Conservation (phyloP, 1,140 invertebrate genomes). For the Onthophagus taurus region DNA sequence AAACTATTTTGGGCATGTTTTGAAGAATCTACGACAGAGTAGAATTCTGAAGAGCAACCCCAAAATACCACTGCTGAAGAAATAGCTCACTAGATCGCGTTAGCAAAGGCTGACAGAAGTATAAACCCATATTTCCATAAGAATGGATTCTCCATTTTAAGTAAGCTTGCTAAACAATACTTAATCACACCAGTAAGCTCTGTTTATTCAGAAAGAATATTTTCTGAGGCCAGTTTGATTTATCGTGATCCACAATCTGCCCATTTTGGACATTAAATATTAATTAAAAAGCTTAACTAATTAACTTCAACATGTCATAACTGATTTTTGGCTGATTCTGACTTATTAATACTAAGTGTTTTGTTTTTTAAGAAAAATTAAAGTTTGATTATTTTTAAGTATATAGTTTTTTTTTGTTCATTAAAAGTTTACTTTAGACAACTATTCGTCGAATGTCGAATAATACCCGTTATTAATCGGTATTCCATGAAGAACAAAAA, state of each 20-base stretch:
- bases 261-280: slow-evolving; percentile 2
- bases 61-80: slow-evolving; percentile 1
- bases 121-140: slow-evolving; percentile 1
- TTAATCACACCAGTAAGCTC: not conserved
- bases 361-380: not conserved
- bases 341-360: not conserved
- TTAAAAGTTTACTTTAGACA: slow-evolving; percentile 2
- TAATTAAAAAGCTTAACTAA: not conserved
- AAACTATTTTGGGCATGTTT: slow-evolving; percentile 2
- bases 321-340: not conserved
- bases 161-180: not conserved
- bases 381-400: not conserved
- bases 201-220: slow-evolving; percentile 6
- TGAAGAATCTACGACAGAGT: not conserved
- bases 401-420: not conserved
- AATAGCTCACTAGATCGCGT: not conserved
- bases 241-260: not conserved
- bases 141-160: slow-evolving; percentile 1
- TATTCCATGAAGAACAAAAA: not conserved
- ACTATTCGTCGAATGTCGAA: slow-evolving; percentile 1
- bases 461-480: not conserved
- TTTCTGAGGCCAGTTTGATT: not conserved
- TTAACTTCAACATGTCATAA: not conserved
- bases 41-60: not conserved
- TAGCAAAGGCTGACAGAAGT: slow-evolving; percentile 1